These are phyloP conservation scores for Dynastes grantii DNA, from an alignment of 2,888 invertebrate genomes.

Conservation along the genomic window DNA sequence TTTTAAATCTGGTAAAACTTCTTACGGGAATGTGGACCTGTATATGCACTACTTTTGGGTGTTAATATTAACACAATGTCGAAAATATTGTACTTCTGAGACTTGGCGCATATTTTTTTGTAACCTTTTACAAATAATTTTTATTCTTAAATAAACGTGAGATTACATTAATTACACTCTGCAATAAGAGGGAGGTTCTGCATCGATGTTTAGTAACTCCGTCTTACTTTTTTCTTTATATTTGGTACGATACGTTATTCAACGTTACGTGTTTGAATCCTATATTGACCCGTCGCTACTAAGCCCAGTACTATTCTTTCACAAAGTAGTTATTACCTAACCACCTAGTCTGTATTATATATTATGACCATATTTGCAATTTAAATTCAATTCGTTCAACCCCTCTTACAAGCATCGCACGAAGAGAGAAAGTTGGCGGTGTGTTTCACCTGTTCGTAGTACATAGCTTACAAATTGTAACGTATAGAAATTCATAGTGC, in stretches of 20 bases:
- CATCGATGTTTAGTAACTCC: too few species aligned
- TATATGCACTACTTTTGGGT: too few species aligned
- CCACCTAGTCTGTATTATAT: neutral
- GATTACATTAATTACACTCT: too few species aligned
- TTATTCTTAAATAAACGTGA: too few species aligned
- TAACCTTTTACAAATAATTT: too few species aligned
- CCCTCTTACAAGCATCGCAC: neutral
- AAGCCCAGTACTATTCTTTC: constrained; percentile 13
- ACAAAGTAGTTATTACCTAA: constrained; percentile 2
- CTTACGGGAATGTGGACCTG: too few species aligned
- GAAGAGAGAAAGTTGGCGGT: neutral
- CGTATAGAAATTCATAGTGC: neutral
- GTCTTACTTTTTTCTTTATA: neutral
- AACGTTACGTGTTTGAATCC: constrained; percentile 6
- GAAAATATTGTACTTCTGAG: too few species aligned
- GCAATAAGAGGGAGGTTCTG: too few species aligned
- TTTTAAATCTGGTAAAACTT: too few species aligned
- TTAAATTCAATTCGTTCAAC: constrained; percentile 17
- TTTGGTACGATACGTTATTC: neutral
- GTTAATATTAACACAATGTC: too few species aligned
- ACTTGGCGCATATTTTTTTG: too few species aligned
- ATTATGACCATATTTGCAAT: constrained; percentile 9
- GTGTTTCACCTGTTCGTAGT: neutral
- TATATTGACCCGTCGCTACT: constrained; percentile 12
- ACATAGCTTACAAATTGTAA: neutral